Conservation (phyloP, 53 echinoderm and acorn worm genomes). For the Zoroaster sp. region DNA sequence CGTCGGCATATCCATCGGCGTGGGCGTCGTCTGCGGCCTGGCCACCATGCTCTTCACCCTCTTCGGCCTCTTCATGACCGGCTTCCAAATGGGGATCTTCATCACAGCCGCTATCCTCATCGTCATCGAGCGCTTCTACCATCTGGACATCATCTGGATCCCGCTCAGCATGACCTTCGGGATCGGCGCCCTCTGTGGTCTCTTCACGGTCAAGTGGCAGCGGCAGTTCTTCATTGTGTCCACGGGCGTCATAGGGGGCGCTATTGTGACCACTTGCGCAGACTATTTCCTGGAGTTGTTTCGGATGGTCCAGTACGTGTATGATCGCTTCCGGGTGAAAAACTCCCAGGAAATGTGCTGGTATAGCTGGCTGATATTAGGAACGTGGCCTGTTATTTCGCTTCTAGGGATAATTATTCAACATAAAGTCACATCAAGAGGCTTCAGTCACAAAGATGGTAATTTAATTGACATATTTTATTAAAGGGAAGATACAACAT, state of each 20-base stretch:
- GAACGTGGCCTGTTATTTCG: constrained; percentile 85
- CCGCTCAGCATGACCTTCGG: constrained; percentile 55
- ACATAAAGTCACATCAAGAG: constrained; percentile 83
- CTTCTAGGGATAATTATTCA: constrained; percentile 88
- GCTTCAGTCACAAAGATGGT: constrained; percentile 95
- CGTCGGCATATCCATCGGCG: constrained; percentile 83
- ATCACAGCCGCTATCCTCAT: constrained; percentile 70
- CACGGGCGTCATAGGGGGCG: constrained; percentile 84
- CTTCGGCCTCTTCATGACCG: constrained; percentile 96
- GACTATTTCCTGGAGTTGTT: constrained; percentile 97
- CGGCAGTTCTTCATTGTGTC: constrained; percentile 71
- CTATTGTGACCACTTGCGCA: constrained; percentile 76
- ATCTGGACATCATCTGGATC: constrained; percentile 52
- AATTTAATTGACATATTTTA: not conserved
- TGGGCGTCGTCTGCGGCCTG: constrained; percentile 90
- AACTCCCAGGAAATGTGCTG: constrained; percentile 78
- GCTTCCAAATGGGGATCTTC: constrained; percentile 92
- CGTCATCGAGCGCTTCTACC: constrained; percentile 79
- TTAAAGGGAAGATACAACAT: not conserved
- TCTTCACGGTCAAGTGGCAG: constrained; percentile 91
- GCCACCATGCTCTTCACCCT: constrained; percentile 92
- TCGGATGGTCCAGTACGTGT: constrained; percentile 88
- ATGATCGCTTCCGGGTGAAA: constrained; percentile 78
- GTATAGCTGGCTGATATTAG: constrained; percentile 96
- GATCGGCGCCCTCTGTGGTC: constrained; percentile 67